Conservation (phyloP, 2,888 invertebrate genomes). For the Mesochorus sp. region DNA sequence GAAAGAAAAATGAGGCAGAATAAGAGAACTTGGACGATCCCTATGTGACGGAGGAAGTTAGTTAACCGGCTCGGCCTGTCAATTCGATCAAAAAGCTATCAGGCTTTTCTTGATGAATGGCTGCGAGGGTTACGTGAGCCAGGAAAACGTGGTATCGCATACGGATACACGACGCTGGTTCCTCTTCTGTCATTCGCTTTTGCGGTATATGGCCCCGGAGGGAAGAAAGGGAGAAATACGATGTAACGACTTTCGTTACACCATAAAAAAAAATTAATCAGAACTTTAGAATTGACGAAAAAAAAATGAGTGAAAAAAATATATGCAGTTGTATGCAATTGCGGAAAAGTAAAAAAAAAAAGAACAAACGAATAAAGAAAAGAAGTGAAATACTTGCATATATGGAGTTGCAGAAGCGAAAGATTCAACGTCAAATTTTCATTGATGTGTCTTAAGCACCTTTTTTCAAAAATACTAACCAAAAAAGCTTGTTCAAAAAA, state of each 20-base stretch:
- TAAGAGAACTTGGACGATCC: conserved; percentile 25
- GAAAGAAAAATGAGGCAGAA: conserved; percentile 1
- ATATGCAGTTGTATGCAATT: neutral
- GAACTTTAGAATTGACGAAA: neutral
- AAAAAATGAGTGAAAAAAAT: no score
- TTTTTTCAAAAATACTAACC: no score
- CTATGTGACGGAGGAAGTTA: conserved; percentile 53
- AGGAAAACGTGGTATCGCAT: conserved; percentile 39
- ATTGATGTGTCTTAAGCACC: no score
- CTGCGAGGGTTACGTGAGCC: conserved; percentile 54
- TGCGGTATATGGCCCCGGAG: conserved; percentile 13
- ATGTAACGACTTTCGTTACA: neutral
- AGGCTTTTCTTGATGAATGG: conserved; percentile 67
- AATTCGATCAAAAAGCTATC: conserved; percentile 69
- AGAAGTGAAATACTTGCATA: no score
- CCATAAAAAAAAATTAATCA: no score
- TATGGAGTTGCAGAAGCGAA: no score
- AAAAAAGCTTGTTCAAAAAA: no score
- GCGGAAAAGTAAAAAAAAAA: neutral
- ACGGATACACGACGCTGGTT: conserved; percentile 34
- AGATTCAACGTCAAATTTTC: no score
- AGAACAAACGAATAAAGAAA: neutral
- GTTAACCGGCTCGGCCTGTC: conserved; percentile 61
- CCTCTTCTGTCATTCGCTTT: conserved; percentile 15
- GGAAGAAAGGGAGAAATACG: conserved; percentile 2